Evolutionary conservation across 2,797 vertebrate genomes (phyloP), one percentile per base, ranked within the genome.

Genomic region (Argya squamiceps): DNA sequence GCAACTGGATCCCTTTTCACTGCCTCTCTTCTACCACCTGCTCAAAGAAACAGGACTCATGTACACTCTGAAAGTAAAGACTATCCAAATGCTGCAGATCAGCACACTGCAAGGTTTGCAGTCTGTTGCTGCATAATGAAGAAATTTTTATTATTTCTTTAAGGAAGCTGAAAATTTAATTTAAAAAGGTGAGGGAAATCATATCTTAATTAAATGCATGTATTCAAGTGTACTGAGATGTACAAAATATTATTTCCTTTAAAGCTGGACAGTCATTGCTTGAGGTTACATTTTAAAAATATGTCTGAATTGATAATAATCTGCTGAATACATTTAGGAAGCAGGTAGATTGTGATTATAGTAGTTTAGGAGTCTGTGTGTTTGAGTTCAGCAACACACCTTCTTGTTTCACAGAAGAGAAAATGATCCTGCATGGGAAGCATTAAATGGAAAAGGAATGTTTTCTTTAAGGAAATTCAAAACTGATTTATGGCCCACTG

Each of bases 391-490:
- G 21, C 59, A 68, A 23, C 56, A 91, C 70, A 69, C 26, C 59
- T 88, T 73, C 50, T 52, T 93, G 58, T 27, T 71, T 7, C 44
- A 53, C 6, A 52, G 81, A 90, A 78, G 11, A 86, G 73, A 94
- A 93, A 62, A 44, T 41, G 71, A 92, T 93, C 83, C 81, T 89
- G 44, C 50, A 80, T 18, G 92, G 87, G 68, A 95, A 88, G 52
- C 44, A 39, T 93, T 91, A 94, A 96, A 85, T 64, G 34, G 92
- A 74, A 95, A 92, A 82, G 58, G n/a, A 91, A 78, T 89, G 76
- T 88, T 97, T 96, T 93, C 65, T 81, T 95, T 95, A 87, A 95
- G 83, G 92, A 94, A 90, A 94, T 65, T 86, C 77, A 90, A 89
- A 91, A 64, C 68, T 96, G 96, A 96, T 94, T 96, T 96, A 97